A percentile compares a stretch with the other conserved stretches of the same genome.
Conservation (phyloP, 2,888 invertebrate genomes). For the Plemyria rubiginata region DNA sequence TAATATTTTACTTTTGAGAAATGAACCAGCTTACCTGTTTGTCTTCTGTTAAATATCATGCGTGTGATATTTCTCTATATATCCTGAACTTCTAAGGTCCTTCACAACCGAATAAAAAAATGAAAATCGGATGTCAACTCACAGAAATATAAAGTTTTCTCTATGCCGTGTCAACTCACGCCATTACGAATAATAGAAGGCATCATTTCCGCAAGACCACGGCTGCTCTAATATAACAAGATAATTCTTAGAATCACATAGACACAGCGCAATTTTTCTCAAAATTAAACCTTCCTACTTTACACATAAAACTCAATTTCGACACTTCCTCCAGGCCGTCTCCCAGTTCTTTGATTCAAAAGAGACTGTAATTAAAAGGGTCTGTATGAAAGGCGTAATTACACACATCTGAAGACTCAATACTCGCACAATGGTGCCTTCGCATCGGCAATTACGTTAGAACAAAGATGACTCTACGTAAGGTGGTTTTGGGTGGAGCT, state of each 20-base stretch:
- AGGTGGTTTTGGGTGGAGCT: constrained; percentile 26
- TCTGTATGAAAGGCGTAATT: constrained; percentile 74
- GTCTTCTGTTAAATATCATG: no score
- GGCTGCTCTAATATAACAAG: neutral
- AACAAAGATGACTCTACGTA: constrained; percentile 42
- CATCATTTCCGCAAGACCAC: no score
- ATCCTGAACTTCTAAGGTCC: no score
- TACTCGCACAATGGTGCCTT: constrained; percentile 43
- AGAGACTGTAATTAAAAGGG: constrained; percentile 73
- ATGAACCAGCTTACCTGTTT: no score
- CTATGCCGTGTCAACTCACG: no score
- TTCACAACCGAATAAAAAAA: no score
- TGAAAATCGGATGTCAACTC: no score
- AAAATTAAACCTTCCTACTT: neutral
- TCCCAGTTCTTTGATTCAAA: constrained; percentile 61
- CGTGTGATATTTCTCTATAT: no score
- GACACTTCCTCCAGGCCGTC: constrained; percentile 1
- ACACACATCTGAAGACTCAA: constrained; percentile 46
- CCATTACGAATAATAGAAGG: no score
- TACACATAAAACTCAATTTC: constrained; percentile 4
- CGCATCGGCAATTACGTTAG: constrained; percentile 50
- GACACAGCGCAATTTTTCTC: neutral
- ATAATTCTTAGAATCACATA: constrained; percentile 8
- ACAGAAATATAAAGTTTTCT: no score
- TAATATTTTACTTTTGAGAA: no score